Conservation (phyloP, 2,113 vertebrate genomes). For the Camelus dromedarius region DNA sequence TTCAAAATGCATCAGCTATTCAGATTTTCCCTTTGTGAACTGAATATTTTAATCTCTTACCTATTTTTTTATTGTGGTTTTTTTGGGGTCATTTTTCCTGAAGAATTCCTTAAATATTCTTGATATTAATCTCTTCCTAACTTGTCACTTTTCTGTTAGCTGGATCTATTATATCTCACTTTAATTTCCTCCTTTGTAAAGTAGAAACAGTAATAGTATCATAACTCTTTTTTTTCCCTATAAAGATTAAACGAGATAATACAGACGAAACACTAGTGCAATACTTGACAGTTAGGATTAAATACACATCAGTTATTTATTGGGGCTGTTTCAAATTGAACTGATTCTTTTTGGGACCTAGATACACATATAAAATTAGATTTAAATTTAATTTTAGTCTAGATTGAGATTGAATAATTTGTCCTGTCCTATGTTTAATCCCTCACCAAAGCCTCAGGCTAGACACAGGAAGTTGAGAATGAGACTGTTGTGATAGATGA, state of each 20-base stretch:
- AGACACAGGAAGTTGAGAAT: not conserved
- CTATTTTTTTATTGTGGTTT: not conserved
- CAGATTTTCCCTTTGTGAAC: not conserved
- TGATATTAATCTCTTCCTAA: not conserved
- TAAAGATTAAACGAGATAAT: not conserved
- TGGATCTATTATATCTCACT: not conserved
- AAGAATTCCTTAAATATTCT: not conserved
- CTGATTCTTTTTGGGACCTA: not conserved
- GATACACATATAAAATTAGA: not conserved
- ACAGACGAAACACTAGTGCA: not conserved
- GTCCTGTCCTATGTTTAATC: not conserved
- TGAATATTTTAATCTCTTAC: not conserved
- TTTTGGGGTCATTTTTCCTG: not conserved
- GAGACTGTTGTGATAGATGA: not conserved
- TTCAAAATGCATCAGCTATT: not conserved
- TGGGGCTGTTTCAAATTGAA: not conserved
- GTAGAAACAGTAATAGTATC: not conserved
- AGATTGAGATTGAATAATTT: not conserved
- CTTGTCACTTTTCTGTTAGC: not conserved
- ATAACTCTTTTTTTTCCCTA: not conserved
- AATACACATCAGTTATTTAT: not conserved
- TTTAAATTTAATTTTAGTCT: constrained; percentile 16
- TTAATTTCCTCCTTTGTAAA: not conserved
- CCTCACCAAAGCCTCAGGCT: not conserved
- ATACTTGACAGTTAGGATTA: not conserved